Evolutionary conservation across 1,140 invertebrate genomes (phyloP), one percentile per base, ranked within the genome.

Genomic region (Bombus balteatus): DNA sequence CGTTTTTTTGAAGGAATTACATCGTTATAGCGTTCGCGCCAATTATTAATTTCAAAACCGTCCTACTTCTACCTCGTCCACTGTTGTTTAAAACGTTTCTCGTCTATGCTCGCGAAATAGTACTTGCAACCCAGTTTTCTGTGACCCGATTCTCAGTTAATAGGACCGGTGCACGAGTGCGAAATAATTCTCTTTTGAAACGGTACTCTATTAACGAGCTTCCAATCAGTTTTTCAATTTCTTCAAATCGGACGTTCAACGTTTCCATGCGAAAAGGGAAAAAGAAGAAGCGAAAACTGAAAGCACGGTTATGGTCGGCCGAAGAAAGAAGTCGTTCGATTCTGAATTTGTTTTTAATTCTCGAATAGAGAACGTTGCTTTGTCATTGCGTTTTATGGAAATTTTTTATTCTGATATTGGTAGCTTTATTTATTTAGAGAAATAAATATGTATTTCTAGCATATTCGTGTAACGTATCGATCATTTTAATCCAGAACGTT

Each of bases 101-200:
- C 59, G 37, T 68, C 59, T 77, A 53, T 68, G 22, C 28, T 68
- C 62, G 73, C 34, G 81, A 77, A 83, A 83, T 77, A 68, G 73
- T 77, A 53, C 43, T 77, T 68, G 41, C 76, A 83, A 83, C 81
- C 81, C 73, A 83, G 81, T 83, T 83, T 68, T 39, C 81, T 4
- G 41, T 68, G 81, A 83, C 81, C 81, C 28, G 73, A 83, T 83
- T 83, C 43, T n/a, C 34, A 53, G 62, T 77, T 83, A 83, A 83
- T 83, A 83, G 81, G 57, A 34, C 62, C 22, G 41, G 41, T 18
- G 81, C 73, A 68, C 81, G 73, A 77, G 73, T 53, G 81, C 62
- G 81, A 77, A 83, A 77, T 83, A 83, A 83, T 83, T 77, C 73
- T 43, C 73, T 53, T 68, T 34, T 18, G 73, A 43, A 83, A 77